phyloP scores from a whole-genome alignment of 2,888 invertebrate genomes.

The Penaeus monodon region DNA sequence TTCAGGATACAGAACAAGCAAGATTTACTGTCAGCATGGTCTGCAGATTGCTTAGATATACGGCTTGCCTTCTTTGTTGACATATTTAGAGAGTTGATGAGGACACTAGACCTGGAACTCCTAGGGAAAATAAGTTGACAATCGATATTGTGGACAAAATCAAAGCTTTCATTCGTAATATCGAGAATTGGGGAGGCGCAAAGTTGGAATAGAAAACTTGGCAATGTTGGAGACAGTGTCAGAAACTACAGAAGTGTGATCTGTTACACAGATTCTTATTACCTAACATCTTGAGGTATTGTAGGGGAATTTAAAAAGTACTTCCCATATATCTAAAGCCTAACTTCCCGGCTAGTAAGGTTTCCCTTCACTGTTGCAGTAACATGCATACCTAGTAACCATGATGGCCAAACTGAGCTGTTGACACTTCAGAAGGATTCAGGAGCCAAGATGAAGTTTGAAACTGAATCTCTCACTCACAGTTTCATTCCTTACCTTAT shows the following conservation, averaged over 20 bases:
- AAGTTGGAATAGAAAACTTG: constrained; percentile 49
- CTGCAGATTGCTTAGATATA: constrained; percentile 28
- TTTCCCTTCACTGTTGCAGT: constrained; percentile 48
- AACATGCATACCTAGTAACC: constrained; percentile 47
- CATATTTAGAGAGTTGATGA: constrained; percentile 49
- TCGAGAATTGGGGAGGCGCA: constrained; percentile 50
- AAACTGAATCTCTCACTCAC: constrained; percentile 47
- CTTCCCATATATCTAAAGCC: constrained; percentile 18
- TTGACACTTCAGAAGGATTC: constrained; percentile 46
- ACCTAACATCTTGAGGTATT: constrained; percentile 40
- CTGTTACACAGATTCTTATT: constrained; percentile 45
- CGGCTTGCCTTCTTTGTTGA: constrained; percentile 52
- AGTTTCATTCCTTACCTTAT: constrained; percentile 46
- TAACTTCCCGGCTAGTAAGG: constrained; percentile 30
- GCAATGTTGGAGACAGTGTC: constrained; percentile 51
- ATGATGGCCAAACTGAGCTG: constrained; percentile 44
- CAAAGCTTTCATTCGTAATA: constrained; percentile 44
- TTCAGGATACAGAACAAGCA: constrained; percentile 37
- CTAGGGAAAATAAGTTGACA: constrained; percentile 47
- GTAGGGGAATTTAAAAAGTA: constrained; percentile 42
- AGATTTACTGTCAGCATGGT: constrained; percentile 44
- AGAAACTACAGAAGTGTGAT: constrained; percentile 40
- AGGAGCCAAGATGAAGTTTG: constrained; percentile 49
- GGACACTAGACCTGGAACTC: constrained; percentile 38
- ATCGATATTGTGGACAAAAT: constrained; percentile 44